Evolutionary conservation across 35 echinoderm and acorn worm genomes (phyloP).

Genomic region (Heliocidaris erythrogramma): DNA sequence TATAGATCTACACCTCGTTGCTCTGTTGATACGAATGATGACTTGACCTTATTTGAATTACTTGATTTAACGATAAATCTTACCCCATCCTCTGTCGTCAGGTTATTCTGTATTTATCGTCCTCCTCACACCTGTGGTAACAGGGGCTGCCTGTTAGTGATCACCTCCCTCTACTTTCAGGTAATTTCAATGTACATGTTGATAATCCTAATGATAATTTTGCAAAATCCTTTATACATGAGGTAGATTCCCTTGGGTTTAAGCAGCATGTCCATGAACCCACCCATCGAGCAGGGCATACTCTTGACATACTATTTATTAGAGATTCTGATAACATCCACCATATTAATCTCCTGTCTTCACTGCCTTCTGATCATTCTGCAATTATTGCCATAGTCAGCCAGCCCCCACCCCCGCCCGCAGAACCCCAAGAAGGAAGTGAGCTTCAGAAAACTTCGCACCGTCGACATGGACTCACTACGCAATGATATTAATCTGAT

Average conservation of each 20-base stretch:
- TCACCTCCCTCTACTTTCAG: background rate
- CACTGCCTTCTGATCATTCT: background rate
- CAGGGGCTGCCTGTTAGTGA: background rate
- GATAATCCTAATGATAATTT: background rate
- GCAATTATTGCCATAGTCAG: background rate
- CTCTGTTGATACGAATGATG: background rate
- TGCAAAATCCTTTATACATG: background rate
- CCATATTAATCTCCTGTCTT: background rate
- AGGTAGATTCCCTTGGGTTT: background rate
- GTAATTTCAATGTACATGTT: background rate
- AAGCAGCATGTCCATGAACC: background rate
- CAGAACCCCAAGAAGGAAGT: background rate
- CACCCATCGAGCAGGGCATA: background rate
- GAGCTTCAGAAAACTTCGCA: constrained; percentile 6
- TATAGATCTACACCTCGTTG: background rate
- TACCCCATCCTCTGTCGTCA: background rate
- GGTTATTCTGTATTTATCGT: background rate
- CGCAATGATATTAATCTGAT: background rate
- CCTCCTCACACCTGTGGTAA: background rate
- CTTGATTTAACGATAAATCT: background rate
- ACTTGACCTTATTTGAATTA: background rate
- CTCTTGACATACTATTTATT: background rate
- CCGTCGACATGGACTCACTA: background rate
- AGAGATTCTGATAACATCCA: background rate
- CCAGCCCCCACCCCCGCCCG: background rate